Conservation (phyloP, 2,888 invertebrate species). For the Heterodera filipjevi region DNA sequence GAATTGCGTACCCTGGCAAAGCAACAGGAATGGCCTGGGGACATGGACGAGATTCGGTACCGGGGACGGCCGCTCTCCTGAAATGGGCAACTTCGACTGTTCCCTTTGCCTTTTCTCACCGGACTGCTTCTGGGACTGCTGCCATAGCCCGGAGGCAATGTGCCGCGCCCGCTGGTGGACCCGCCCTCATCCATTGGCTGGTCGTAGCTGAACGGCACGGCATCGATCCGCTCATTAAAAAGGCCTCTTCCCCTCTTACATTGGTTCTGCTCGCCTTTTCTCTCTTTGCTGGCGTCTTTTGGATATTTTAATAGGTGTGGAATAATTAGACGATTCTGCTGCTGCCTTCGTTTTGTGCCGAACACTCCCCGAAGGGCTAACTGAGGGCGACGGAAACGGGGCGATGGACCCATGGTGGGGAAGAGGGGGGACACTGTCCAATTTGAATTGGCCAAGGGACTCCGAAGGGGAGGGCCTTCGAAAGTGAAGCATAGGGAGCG, state of each 20-base stretch:
- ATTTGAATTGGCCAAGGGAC: not conserved
- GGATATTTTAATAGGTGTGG: not conserved
- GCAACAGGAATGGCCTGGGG: slow-evolving; percentile 23
- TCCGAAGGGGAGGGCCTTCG: not conserved
- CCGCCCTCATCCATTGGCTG: slow-evolving; percentile 30
- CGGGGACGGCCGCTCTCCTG: slow-evolving; percentile 51
- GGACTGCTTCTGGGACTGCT: slow-evolving; percentile 41
- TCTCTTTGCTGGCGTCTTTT: not conserved
- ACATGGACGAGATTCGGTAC: slow-evolving; percentile 54
- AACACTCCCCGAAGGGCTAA: slow-evolving; percentile 2
- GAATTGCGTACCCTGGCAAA: not conserved
- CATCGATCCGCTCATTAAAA: not conserved
- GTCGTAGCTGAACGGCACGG: not conserved
- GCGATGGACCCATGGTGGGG: not conserved
- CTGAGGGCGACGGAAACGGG: slow-evolving; percentile 5
- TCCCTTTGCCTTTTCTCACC: slow-evolving; percentile 29
- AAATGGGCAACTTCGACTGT: slow-evolving; percentile 24
- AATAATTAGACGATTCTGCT: not conserved
- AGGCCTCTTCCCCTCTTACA: not conserved
- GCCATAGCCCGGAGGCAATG: slow-evolving; percentile 34
- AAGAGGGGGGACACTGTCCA: not conserved
- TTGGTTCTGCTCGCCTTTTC: not conserved
- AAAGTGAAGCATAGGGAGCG: not conserved
- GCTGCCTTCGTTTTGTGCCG: not conserved
- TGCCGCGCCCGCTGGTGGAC: slow-evolving; percentile 35